These are phyloP conservation scores for Enteromius fasciolatus DNA, from an alignment of 2,797 vertebrate species.

Conservation along the genomic window DNA sequence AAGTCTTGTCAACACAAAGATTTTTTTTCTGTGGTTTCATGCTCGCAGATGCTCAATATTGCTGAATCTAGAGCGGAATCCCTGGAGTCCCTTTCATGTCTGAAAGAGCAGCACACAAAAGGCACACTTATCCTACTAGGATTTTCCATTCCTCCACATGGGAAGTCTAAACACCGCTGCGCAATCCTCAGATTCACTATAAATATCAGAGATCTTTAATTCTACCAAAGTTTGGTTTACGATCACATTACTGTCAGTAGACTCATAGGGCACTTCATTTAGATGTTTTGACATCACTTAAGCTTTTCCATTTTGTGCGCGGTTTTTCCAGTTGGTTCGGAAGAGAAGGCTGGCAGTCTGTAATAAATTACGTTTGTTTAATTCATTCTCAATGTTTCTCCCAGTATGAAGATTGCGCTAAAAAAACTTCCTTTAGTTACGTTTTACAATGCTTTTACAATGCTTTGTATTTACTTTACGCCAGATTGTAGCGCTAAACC, in stretches of 20 bases:
- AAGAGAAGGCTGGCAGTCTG: slow-evolving; percentile 36
- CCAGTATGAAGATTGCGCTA: background rate
- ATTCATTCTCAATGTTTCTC: slow-evolving; percentile 22
- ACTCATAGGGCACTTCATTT: slow-evolving; percentile 9
- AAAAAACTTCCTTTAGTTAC: slow-evolving; percentile 28
- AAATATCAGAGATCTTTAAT: slow-evolving; percentile 34
- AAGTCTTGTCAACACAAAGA: slow-evolving; percentile 41
- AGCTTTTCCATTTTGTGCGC: slow-evolving; percentile 37
- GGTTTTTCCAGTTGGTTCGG: slow-evolving; percentile 28
- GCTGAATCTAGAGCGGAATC: slow-evolving; percentile 26
- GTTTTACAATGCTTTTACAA: background rate
- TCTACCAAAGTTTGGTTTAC: slow-evolving; percentile 42
- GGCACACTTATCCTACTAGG: slow-evolving; percentile 2
- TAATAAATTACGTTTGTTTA: slow-evolving; percentile 33
- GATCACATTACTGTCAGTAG: slow-evolving; percentile 50
- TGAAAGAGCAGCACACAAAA: slow-evolving; percentile 30
- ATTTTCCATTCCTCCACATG: slow-evolving; percentile 36
- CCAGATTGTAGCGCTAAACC: background rate
- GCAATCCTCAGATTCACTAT: slow-evolving; percentile 25
- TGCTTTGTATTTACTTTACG: slow-evolving; percentile 3
- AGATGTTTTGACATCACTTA: slow-evolving; percentile 33
- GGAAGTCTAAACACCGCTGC: slow-evolving; percentile 30
- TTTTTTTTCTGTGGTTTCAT: slow-evolving; percentile 31
- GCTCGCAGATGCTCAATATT: slow-evolving; percentile 38
- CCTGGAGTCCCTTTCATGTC: slow-evolving; percentile 22